A percentile compares a stretch with the other conserved stretches of the same genome.
Evolutionary conservation across 2,888 invertebrate genomes (phyloP).

Genomic region (Drosophila meridionalis): DNA sequence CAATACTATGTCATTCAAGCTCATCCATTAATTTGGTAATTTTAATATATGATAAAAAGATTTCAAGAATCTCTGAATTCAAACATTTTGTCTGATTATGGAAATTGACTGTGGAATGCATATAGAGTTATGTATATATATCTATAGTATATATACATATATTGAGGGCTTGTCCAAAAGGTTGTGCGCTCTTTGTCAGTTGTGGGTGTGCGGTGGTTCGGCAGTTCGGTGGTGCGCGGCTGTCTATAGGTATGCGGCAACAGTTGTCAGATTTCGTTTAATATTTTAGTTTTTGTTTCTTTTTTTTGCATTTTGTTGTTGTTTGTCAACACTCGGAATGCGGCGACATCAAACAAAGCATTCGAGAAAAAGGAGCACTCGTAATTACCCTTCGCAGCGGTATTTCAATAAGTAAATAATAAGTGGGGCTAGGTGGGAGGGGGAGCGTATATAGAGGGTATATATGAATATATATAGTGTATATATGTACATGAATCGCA

Average conservation of each 20-base stretch:
- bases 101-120: conserved; percentile 13
- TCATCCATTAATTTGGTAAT: background rate
- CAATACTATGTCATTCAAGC: background rate
- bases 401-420: conserved; percentile 58
- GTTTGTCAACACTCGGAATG: conserved; percentile 41
- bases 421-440: background rate
- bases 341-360: conserved; percentile 49
- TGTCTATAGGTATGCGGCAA: conserved; percentile 35
- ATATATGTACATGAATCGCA: conserved; percentile 12
- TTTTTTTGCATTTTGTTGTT: conserved; percentile 6
- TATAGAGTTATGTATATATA: background rate
- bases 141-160: background rate
- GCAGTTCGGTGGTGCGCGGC: conserved; percentile 4
- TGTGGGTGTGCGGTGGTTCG: conserved; percentile 22
- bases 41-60: background rate
- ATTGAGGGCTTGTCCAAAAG: conserved; percentile 51
- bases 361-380: conserved; percentile 57
- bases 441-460: conserved; percentile 10
- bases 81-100: conserved; percentile 15
- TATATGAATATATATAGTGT: conserved; percentile 3
- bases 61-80: background rate
- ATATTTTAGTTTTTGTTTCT: background rate
- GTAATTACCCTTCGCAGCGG: conserved; percentile 61
- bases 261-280: conserved; percentile 42
- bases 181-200: conserved; percentile 29